phyloP scores from a whole-genome alignment of 2,797 vertebrate species.

The Gallinago nigripennis region DNA sequence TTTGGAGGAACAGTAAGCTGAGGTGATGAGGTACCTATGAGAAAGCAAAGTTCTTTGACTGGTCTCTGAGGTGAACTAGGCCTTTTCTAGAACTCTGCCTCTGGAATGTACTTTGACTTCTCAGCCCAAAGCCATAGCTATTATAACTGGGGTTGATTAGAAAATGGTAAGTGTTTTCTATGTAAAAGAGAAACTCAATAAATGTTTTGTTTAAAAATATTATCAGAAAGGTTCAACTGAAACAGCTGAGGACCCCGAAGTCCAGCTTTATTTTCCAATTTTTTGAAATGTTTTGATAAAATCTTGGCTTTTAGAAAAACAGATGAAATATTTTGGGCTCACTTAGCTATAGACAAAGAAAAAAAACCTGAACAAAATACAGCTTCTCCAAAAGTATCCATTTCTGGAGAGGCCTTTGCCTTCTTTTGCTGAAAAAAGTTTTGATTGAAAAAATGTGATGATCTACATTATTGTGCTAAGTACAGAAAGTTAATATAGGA shows the following conservation, averaged over 20 bases:
- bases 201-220: neutral
- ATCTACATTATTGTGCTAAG: neutral
- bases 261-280: neutral
- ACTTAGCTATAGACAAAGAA: neutral
- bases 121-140: neutral
- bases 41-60: neutral
- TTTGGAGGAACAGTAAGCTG: neutral
- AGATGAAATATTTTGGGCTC: neutral
- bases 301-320: neutral
- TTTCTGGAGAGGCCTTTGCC: neutral
- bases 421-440: neutral
- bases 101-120: neutral
- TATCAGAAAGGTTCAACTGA: neutral
- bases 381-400: neutral
- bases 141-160: neutral
- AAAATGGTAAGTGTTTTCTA: neutral
- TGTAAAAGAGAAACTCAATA: neutral
- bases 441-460: neutral
- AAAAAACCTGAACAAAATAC: neutral
- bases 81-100: neutral
- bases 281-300: neutral
- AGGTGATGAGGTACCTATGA: neutral
- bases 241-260: neutral
- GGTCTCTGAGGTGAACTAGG: neutral
- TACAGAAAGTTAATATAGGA: neutral